Conservation (phyloP, 2,888 invertebrate species). For the Leptinotarsa peninsularis region DNA sequence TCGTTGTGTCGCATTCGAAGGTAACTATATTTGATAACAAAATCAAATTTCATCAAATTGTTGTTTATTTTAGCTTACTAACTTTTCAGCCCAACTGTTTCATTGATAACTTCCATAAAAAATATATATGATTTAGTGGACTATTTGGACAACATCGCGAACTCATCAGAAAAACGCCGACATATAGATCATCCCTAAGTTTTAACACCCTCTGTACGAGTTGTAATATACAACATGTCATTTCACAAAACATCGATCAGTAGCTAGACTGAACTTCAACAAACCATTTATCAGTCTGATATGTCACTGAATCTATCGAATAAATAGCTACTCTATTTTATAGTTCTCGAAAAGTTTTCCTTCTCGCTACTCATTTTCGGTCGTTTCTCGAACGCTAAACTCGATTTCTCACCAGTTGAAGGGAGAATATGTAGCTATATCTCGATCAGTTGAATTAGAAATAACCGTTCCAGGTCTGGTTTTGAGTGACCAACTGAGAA, state of each 20-base stretch:
- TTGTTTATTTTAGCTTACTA: no score
- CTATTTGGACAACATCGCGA: no score
- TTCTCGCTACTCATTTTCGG: slow-evolving; percentile 56
- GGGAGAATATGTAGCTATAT: slow-evolving; percentile 67
- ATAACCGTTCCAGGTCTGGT: slow-evolving; percentile 84
- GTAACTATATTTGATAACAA: no score
- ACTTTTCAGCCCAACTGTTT: no score
- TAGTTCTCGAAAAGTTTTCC: slow-evolving; percentile 14
- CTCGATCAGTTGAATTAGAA: slow-evolving; percentile 60
- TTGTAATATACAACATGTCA: neutral
- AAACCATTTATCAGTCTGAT: slow-evolving; percentile 11
- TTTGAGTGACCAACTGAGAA: slow-evolving; percentile 84
- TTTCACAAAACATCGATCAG: neutral
- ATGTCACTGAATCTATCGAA: slow-evolving; percentile 54
- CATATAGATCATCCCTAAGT: neutral
- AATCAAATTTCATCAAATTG: no score
- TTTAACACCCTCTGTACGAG: neutral
- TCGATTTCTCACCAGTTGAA: slow-evolving; percentile 7
- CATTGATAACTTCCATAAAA: no score
- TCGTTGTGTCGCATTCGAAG: no score
- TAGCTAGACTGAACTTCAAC: slow-evolving; percentile 13
- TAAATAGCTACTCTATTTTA: slow-evolving; percentile 8
- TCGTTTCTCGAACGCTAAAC: slow-evolving; percentile 61
- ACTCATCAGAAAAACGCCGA: no score
- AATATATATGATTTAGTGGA: no score